Percentiles rank a stretch among this genome's conserved stretches.
These are phyloP conservation scores for Taurulus bubalis DNA, from an alignment of 2,113 vertebrate species.

Conservation along the genomic window DNA sequence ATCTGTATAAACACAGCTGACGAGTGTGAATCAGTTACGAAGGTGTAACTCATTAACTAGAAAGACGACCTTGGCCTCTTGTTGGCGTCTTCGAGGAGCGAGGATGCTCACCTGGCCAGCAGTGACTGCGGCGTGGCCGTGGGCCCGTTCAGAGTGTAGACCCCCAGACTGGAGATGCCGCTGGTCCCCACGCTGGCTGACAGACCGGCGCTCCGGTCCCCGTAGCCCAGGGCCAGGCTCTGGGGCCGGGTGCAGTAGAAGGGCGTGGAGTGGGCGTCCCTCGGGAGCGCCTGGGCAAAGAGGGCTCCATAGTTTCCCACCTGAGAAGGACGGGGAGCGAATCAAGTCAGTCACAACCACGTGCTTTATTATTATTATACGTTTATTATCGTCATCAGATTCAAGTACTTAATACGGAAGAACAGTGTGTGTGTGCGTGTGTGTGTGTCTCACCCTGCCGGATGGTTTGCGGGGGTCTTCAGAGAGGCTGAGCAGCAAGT, in stretches of 20 bases:
- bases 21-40: not conserved
- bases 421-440: too few species aligned
- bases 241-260: conserved; percentile 95
- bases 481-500: conserved; percentile 95
- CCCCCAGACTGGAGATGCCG: conserved; percentile 91
- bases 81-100: not conserved
- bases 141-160: conserved; percentile 90
- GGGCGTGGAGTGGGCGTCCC: conserved; percentile 95
- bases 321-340: conserved; percentile 76
- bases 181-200: conserved; percentile 92
- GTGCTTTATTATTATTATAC: not conserved
- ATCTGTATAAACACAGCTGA: conserved; percentile 8
- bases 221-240: conserved; percentile 91
- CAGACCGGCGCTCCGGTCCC: conserved; percentile 86
- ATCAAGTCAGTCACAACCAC: not conserved
- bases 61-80: not conserved
- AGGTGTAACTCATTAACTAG: not conserved
- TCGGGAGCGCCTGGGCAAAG: conserved; percentile 93
- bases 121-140: conserved; percentile 88
- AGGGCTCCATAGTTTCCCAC: conserved; percentile 89
- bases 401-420: not conserved
- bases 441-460: conserved; percentile 84
- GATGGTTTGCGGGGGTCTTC: conserved; percentile 95
- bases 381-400: not conserved
- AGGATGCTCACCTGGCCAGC: conserved; percentile 86